phyloP scores from a whole-genome alignment of 2,888 invertebrate genomes.

The Embidobia sp. region DNA sequence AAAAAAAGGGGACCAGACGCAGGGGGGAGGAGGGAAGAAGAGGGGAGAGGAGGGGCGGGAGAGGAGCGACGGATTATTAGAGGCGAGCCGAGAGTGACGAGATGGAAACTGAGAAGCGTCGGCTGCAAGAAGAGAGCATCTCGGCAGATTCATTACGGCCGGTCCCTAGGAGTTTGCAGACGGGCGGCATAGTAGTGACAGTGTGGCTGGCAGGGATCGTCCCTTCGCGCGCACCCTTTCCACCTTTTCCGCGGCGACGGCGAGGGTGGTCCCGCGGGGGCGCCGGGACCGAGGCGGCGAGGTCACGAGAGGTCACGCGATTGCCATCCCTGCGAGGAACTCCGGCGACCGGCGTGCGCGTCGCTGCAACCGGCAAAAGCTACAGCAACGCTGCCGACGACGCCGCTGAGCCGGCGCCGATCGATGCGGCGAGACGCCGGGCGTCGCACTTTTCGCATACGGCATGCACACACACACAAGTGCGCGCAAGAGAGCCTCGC shows the following conservation, averaged over 20 bases:
- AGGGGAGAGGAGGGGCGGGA: too few relatives aligned
- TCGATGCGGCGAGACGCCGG: conserved; percentile 81
- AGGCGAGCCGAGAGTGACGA: conserved; percentile 48
- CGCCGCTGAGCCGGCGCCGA: conserved; percentile 70
- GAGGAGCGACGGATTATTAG: too few relatives aligned
- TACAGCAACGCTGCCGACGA: conserved; percentile 57
- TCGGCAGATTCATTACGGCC: conserved; percentile 72
- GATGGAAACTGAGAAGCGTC: conserved; percentile 46
- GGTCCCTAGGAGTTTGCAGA: conserved; percentile 71
- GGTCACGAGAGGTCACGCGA: conserved; percentile 72
- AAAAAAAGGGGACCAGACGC: too few relatives aligned
- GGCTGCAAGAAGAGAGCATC: conserved; percentile 60
- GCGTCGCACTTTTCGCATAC: conserved; percentile 79
- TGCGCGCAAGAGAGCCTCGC: too few relatives aligned
- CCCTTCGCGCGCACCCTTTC: conserved; percentile 43
- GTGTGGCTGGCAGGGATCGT: conserved; percentile 48
- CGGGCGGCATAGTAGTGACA: conserved; percentile 60
- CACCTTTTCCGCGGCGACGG: conserved; percentile 36
- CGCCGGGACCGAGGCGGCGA: conserved; percentile 40
- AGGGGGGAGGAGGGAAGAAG: too few relatives aligned
- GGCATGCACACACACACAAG: conserved; percentile 65
- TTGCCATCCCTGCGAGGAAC: conserved; percentile 68
- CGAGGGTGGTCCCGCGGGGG: conserved; percentile 52
- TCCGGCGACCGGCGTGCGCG: conserved; percentile 46
- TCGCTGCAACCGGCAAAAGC: conserved; percentile 62